These are phyloP conservation scores for Oreortyx pictus DNA, from an alignment of 2,797 vertebrate species.

Conservation along the genomic window DNA sequence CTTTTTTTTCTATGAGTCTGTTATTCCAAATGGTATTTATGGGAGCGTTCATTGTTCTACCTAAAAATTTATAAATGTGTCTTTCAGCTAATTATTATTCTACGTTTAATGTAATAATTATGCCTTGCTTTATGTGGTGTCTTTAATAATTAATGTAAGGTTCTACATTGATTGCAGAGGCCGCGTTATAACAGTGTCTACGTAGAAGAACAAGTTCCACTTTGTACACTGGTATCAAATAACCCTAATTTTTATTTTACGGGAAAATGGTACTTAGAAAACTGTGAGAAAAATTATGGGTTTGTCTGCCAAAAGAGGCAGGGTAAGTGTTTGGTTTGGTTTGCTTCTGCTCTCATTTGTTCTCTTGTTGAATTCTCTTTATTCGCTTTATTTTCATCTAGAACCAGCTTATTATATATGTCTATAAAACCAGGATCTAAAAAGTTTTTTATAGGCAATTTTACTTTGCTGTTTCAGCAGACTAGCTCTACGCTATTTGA, in stretches of 20 bases:
- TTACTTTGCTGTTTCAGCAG: not conserved
- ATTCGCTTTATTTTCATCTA: not conserved
- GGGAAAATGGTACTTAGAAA: conserved; percentile 93
- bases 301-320: conserved; percentile 93
- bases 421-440: not conserved
- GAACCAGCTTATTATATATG: not conserved
- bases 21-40: not conserved
- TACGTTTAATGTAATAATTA: not conserved
- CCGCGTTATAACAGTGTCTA: conserved; percentile 42
- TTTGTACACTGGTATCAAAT: conserved; percentile 89
- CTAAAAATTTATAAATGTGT: not conserved
- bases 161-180: conserved; percentile 71
- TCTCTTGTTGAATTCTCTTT: not conserved
- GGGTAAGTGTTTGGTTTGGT: conserved; percentile 79
- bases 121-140: not conserved
- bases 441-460: not conserved
- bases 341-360: not conserved
- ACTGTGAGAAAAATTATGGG: conserved; percentile 87
- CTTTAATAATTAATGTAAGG: conserved; percentile 1
- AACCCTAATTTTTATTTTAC: conserved; percentile 90
- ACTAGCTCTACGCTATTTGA: not conserved
- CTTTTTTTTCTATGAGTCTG: not conserved
- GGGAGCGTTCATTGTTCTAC: not conserved
- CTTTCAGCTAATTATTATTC: not conserved
- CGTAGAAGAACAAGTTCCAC: conserved; percentile 71